Base-by-base conservation (phyloP, 2,113 vertebrate species). In the Melanerpes formicivorus region DNA sequence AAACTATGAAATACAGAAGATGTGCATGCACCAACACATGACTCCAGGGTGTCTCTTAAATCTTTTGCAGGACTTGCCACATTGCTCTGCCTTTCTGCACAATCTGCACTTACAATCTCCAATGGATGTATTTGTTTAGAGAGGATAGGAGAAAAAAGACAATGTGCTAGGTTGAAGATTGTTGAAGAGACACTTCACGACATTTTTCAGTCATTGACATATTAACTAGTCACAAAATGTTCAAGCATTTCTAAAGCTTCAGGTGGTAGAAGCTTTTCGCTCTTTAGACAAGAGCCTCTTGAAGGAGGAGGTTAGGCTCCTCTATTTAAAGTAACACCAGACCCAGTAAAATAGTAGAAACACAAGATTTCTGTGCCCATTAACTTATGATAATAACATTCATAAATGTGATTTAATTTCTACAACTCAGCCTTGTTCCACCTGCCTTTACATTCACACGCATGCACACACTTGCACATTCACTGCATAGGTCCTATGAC, bases 1-100 rank as follows among this genome's bases (percentile, higher is more conserved):
- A n/a, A n/a, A n/a, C n/a, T n/a, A n/a, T n/a, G n/a, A 64, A 79
- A 29, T 17, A 22, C 0, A 0, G 0, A 65, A 6, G 8, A 17
- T 15, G 7, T 25, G 3, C 26, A 7, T 29, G 48, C 37, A 82
- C 23, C 21, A 65, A 16, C 18, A 42, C 9, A 4, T 0, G 7
- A 25, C n/a, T 44, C 12, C 52, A 58, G 13, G 23, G 15, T 17
- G 6, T 23, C 40, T 66, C 11, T 62, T n/a, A 59, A 66, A 50
- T n/a, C 26, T 70, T 85, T 21, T 29, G 3, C 22, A 34, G 8
- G n/a, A 15, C 62, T 11, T 50, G 77, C 29, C 52, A 54, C 13
- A 11, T 18, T 12, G 14, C 22, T 73, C 22, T 11, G n/a, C 26
- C 19, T 34, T 65, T 87, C 48, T 72, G 46, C 60, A 84, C 32